Percentiles rank a stretch among this genome's conserved stretches.
These are phyloP conservation scores for Galerucella pusilla DNA, from an alignment of 2,888 invertebrate species.

Conservation along the genomic window DNA sequence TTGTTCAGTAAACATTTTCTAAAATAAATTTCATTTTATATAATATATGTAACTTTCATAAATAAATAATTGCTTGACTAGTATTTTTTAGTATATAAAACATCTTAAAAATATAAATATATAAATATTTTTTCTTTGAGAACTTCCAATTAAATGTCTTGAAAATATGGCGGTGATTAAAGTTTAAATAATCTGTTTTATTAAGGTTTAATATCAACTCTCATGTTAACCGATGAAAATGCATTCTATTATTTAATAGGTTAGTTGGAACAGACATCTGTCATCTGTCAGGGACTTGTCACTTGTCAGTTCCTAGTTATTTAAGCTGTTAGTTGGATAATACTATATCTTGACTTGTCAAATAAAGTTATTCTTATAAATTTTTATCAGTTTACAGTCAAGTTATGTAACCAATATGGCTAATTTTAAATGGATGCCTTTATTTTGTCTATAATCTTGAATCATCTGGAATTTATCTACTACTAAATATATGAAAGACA, in stretches of 20 bases:
- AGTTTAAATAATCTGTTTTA: constrained; percentile 24
- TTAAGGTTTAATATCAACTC: constrained; percentile 8
- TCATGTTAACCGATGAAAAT: background rate
- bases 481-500: background rate
- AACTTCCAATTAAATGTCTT: constrained; percentile 15
- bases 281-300: too few relatives aligned
- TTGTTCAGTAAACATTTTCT: constrained; percentile 28
- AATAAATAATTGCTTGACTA: constrained; percentile 35
- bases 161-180: constrained; percentile 14
- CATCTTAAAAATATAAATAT: constrained; percentile 33
- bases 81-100: constrained; percentile 32
- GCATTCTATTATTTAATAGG: background rate
- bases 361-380: background rate
- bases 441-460: background rate
- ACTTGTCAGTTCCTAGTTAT: too few relatives aligned
- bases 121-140: constrained; percentile 27
- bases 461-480: background rate
- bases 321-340: too few relatives aligned
- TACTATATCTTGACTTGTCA: too few relatives aligned
- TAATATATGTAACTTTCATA: constrained; percentile 29
- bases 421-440: background rate
- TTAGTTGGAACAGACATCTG: too few relatives aligned
- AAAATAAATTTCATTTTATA: constrained; percentile 34
- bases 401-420: background rate
- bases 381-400: background rate